Conservation (phyloP, 2,888 invertebrate genomes). For the Lycia hirtaria region DNA sequence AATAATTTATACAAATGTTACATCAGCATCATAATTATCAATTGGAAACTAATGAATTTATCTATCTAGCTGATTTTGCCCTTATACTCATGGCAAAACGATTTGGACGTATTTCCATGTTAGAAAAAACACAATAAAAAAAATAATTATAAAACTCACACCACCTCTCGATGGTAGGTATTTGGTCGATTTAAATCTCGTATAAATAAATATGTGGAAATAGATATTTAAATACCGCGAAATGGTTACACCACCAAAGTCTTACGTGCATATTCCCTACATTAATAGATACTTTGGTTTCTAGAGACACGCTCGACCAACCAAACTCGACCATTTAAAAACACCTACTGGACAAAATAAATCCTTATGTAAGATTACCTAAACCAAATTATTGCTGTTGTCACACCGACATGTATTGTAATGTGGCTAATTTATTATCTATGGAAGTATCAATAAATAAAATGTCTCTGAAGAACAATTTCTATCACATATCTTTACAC, state of each 20-base stretch:
- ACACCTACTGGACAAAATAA: slow-evolving; percentile 70
- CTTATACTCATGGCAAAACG: slow-evolving; percentile 55
- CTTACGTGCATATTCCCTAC: slow-evolving; percentile 55
- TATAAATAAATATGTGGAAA: slow-evolving; percentile 55
- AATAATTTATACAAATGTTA: slow-evolving; percentile 53
- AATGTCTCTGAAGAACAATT: slow-evolving; percentile 83
- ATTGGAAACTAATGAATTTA: slow-evolving; percentile 59
- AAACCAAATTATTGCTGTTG: slow-evolving; percentile 77
- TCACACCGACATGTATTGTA: slow-evolving; percentile 68
- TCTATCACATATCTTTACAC: slow-evolving; percentile 85
- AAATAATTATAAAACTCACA: slow-evolving; percentile 54
- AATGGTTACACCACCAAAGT: slow-evolving; percentile 57
- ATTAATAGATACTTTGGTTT: slow-evolving; percentile 68
- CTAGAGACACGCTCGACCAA: slow-evolving; percentile 66
- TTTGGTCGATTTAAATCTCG: slow-evolving; percentile 63
- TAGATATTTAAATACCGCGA: slow-evolving; percentile 47
- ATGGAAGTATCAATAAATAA: slow-evolving; percentile 84
- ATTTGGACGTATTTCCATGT: slow-evolving; percentile 61
- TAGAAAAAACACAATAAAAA: slow-evolving; percentile 54
- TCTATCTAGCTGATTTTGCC: slow-evolving; percentile 65
- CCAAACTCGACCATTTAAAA: slow-evolving; percentile 53
- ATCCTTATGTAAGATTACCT: slow-evolving; percentile 63
- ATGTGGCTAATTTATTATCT: slow-evolving; percentile 74
- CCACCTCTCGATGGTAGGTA: slow-evolving; percentile 49
- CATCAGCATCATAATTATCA: slow-evolving; percentile 6